Percentiles rank a stretch among this genome's conserved stretches.
These are phyloP conservation scores for Lissocephala sabroskyi DNA, from an alignment of 2,888 invertebrate genomes.

Conservation along the genomic window DNA sequence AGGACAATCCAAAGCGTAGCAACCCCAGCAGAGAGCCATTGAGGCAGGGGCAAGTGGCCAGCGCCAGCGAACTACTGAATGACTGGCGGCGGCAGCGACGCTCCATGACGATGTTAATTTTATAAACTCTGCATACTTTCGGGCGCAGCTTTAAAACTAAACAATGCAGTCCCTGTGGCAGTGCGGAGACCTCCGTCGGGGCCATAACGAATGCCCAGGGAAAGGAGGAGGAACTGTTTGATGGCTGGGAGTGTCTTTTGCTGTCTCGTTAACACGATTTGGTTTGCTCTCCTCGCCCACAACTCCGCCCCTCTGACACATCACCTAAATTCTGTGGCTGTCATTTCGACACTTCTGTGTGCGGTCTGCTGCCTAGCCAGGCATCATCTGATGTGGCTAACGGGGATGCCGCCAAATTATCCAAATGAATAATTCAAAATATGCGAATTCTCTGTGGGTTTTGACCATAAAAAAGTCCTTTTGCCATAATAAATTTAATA, in stretches of 20 bases:
- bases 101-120: constrained; percentile 65
- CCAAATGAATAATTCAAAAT: no score
- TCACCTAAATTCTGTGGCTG: constrained; percentile 16
- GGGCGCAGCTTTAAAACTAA: constrained; percentile 1
- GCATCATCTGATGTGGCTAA: no score
- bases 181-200: background rate
- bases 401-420: no score
- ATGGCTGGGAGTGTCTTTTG: constrained; percentile 15
- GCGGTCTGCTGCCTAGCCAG: no score
- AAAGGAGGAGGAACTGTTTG: constrained; percentile 7
- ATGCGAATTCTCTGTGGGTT: no score
- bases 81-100: background rate
- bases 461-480: no score
- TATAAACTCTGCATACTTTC: constrained; percentile 46
- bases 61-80: background rate
- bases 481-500: no score
- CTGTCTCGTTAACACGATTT: background rate
- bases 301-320: constrained; percentile 8
- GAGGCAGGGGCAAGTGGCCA: constrained; percentile 9
- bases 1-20: constrained; percentile 44
- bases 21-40: no score
- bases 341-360: constrained; percentile 18
- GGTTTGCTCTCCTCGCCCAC: background rate
- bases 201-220: background rate
- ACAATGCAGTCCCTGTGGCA: no score